Percentiles rank a stretch among this genome's conserved stretches.
phyloP scores from a whole-genome alignment of 1,140 invertebrate genomes.

The Aricia agestis region DNA sequence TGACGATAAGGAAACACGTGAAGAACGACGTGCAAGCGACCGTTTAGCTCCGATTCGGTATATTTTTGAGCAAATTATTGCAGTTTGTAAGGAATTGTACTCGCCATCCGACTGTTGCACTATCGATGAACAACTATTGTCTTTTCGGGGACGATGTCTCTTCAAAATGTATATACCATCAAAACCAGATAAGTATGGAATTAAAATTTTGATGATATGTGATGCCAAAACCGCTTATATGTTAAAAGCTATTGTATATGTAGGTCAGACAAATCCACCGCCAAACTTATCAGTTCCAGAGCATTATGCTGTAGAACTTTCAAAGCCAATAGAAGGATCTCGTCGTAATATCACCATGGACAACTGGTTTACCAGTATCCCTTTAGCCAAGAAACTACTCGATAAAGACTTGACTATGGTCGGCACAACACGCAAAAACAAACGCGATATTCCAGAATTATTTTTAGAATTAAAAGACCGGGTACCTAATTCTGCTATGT shows the following conservation, averaged over 20 bases:
- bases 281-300: slow-evolving; percentile 18
- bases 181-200: slow-evolving; percentile 26
- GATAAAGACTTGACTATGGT: no score
- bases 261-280: slow-evolving; percentile 24
- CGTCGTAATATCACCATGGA: slow-evolving; percentile 27
- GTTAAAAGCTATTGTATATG: slow-evolving; percentile 29
- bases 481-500: no score
- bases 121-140: slow-evolving; percentile 63
- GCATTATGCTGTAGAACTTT: slow-evolving; percentile 23
- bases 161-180: slow-evolving; percentile 59
- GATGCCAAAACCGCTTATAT: slow-evolving; percentile 30
- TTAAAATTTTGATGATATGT: slow-evolving; percentile 28
- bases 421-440: no score
- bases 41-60: slow-evolving; percentile 49
- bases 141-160: slow-evolving; percentile 54
- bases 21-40: slow-evolving; percentile 38
- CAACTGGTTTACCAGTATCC: no score
- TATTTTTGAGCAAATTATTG: slow-evolving; percentile 50
- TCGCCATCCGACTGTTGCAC: slow-evolving; percentile 42
- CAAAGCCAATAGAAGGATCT: slow-evolving; percentile 19
- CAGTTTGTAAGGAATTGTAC: slow-evolving; percentile 51
- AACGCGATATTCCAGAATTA: no score
- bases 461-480: no score
- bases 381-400: no score
- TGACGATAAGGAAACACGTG: slow-evolving; percentile 42